Evolutionary conservation across 2,888 invertebrate genomes (phyloP), one percentile per base, ranked within the genome.

Genomic region (Phengaris alcon): DNA sequence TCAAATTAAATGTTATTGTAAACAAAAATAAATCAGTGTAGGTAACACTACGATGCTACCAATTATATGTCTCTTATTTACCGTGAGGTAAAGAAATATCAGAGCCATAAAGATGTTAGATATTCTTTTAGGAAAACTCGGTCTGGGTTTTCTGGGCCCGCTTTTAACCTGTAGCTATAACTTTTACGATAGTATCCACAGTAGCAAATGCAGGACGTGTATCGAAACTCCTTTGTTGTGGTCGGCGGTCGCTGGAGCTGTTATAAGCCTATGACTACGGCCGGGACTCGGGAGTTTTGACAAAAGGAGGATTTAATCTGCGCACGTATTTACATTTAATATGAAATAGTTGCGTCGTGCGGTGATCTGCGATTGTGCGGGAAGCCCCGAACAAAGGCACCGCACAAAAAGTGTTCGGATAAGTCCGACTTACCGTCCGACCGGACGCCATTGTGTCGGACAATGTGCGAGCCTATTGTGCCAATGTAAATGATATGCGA

Each of bases 401-500:
- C 51, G 54, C 72, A 72, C 51, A 72, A 72, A 72, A 64, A 64
- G 64, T 64, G 64, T 55, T 35, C 64, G 64, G 64, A 64, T 64
- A 35, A 64, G 64, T 64, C 35, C 64, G 64, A 64, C 64, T 64
- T 64, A 64, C 64, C 64, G 52, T 5, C 52, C 52, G 52, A 5
- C 52, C 52, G 52, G 12, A n/a, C 35, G 68, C 68, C 46, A 68
- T 68, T 68, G 68, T 64, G 15, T 51, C 51, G 51, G 15, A 15
- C 15, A 7, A 10, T 15, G 22, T 12, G 51, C 51, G 10, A 68
- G 75, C 69, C 75, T 57, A 70, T 75, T 75, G 75, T 75, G 46
- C 48, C 69, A 69, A 75, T 75, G 70, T 75, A 70, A 75, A 75
- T 70, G 69, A 70, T 70, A 75, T 70, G 75, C 69, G 69, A 22